These are phyloP conservation scores for Ditylenchus dipsaci DNA, from an alignment of 1,140 invertebrate species.

Conservation along the genomic window DNA sequence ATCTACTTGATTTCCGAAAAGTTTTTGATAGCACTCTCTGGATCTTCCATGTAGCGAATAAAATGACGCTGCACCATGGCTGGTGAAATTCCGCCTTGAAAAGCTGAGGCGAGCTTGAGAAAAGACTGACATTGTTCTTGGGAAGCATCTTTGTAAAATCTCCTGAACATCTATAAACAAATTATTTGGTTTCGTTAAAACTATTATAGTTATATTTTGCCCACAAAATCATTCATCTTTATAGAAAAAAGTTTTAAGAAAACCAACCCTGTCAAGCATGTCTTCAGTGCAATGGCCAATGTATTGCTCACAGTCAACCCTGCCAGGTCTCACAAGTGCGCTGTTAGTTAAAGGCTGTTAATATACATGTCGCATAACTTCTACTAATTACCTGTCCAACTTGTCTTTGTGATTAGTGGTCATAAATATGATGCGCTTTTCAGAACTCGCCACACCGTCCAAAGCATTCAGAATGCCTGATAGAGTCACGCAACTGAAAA, in stretches of 20 bases:
- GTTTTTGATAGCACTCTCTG: neutral
- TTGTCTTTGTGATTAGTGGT: no score
- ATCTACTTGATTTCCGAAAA: neutral
- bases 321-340: conserved; percentile 88
- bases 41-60: neutral
- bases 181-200: neutral
- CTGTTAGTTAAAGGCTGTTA: conserved; percentile 90
- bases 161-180: conserved; percentile 41
- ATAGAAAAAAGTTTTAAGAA: no score
- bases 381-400: no score
- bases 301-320: conserved; percentile 87
- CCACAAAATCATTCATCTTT: no score
- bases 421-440: conserved; percentile 96
- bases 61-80: conserved; percentile 17
- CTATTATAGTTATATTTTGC: no score
- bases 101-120: neutral
- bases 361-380: no score
- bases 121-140: conserved; percentile 30
- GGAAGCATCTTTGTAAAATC: conserved; percentile 41
- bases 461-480: conserved; percentile 90
- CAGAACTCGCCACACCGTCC: conserved; percentile 96
- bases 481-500: conserved; percentile 73
- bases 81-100: conserved; percentile 31
- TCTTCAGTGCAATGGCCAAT: conserved; percentile 76
- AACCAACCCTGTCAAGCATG: conserved; percentile 40